Evolutionary conservation across 2,888 invertebrate genomes (phyloP), one percentile per base, ranked within the genome.

Genomic region (Tenthredo distinguenda): DNA sequence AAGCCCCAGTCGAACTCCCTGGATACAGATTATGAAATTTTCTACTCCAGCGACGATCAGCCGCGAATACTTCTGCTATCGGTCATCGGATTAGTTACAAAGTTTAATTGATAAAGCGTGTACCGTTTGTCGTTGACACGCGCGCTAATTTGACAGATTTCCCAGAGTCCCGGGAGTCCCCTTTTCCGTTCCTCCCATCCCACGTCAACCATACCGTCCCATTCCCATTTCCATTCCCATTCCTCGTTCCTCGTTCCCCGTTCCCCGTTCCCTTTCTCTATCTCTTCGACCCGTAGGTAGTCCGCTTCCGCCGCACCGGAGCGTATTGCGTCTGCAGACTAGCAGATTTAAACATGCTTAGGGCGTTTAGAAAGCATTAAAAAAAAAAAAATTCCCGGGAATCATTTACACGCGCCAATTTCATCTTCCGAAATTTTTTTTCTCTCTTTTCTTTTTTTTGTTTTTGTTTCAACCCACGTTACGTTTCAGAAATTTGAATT

Each of bases 161-260:
- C 47, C 68, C 83, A 34, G 83, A 50, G 58, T 81, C 62, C 83
- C 83, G 68, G 43, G 83, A 68, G 68, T 26, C 90, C 88, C 76
- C 84, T 76, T 62, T 40, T 71, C 81, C 43, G 40, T 72, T 72
- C 18, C 50, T 76, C 26, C 7, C 55, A 18, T 26, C 50, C 21
- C 47, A 58, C 47, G 12, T 50, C 50, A 12, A 18, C 43, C 47
- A 47, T n/a, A 7, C 7, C 43, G 2, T 43, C 68, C 68, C 34
- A 34, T 68, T 18, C 31, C 74, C 12, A 21, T 74, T 43, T 26
- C 43, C 43, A 40, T 72, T 40, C n/a, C 9, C 18, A 68, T 71
- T n/a, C 43, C 74, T 40, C 71, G 71, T 31, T n/a, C 62, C 34
- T 26, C 26, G 26, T 26, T 26, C 26, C n/a, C 2, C 18, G 34